phyloP scores from a whole-genome alignment of 2,797 vertebrate genomes.

The Novumbra hubbsi region DNA sequence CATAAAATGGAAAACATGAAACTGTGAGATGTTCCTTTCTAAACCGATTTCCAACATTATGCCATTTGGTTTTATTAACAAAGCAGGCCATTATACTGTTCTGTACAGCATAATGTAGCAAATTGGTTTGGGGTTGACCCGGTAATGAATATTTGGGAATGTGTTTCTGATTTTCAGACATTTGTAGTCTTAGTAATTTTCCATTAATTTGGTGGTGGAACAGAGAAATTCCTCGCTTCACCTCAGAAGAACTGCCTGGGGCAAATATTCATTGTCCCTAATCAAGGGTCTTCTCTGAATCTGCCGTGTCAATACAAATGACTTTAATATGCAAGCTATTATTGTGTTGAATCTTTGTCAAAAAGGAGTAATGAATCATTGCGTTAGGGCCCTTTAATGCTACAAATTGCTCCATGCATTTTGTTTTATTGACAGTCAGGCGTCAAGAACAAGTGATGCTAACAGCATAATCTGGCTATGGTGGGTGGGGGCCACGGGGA shows the following conservation, averaged over 20 bases:
- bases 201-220: constrained; percentile 56
- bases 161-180: constrained; percentile 21
- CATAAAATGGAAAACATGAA: constrained; percentile 37
- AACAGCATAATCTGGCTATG: constrained; percentile 71
- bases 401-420: constrained; percentile 70
- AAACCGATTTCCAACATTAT: constrained; percentile 52
- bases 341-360: constrained; percentile 71
- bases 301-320: constrained; percentile 71
- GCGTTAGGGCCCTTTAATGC: constrained; percentile 66
- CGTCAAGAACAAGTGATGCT: constrained; percentile 65
- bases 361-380: constrained; percentile 63
- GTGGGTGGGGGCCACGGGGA: constrained; percentile 40
- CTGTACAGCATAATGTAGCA: constrained; percentile 50
- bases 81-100: constrained; percentile 55
- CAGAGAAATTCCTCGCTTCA: constrained; percentile 59
- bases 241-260: constrained; percentile 46
- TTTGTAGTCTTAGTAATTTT: constrained; percentile 37
- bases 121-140: constrained; percentile 52
- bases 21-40: constrained; percentile 26
- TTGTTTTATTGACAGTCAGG: constrained; percentile 72
- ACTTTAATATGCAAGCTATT: constrained; percentile 69
- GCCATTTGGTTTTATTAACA: constrained; percentile 64
- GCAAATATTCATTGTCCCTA: constrained; percentile 57
- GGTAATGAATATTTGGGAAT: constrained; percentile 61
- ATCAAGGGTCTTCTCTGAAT: constrained; percentile 58